A percentile compares a stretch with the other conserved stretches of the same genome.
These are phyloP conservation scores for Yponomeuta cagnagella DNA, from an alignment of 2,888 invertebrate species.

Conservation along the genomic window DNA sequence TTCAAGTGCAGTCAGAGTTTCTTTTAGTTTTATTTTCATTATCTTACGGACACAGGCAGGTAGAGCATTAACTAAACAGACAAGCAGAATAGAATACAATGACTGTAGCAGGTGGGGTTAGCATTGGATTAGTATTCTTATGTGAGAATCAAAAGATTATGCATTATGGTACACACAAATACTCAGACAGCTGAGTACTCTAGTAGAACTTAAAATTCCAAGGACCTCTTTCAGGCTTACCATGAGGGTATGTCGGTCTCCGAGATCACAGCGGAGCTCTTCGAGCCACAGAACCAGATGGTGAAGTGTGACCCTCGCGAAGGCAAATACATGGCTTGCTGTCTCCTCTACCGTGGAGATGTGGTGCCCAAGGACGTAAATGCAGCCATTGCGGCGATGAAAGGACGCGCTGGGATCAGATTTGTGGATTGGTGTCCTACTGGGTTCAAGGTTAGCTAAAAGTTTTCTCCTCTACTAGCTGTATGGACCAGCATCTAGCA, in stretches of 20 bases:
- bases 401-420: slow-evolving; percentile 83
- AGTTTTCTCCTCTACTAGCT: slow-evolving; percentile 6
- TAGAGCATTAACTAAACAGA: too few species aligned
- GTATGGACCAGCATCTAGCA: too few species aligned
- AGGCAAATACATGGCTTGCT: slow-evolving; percentile 94
- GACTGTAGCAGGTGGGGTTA: too few species aligned
- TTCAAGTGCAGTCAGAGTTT: too few species aligned
- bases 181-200: not conserved
- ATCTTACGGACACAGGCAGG: too few species aligned
- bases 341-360: slow-evolving; percentile 90
- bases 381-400: slow-evolving; percentile 86
- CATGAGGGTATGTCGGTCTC: slow-evolving; percentile 86
- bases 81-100: too few species aligned
- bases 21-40: too few species aligned
- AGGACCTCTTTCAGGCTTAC: slow-evolving; percentile 54
- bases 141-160: too few species aligned
- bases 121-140: too few species aligned
- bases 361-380: slow-evolving; percentile 94
- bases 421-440: slow-evolving; percentile 98
- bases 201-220: not conserved
- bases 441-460: slow-evolving; percentile 83
- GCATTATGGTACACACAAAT: too few species aligned
- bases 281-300: slow-evolving; percentile 93
- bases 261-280: slow-evolving; percentile 91
- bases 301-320: slow-evolving; percentile 90